phyloP scores from a whole-genome alignment of 1,140 invertebrate genomes.

The Trichonephila inaurata region DNA sequence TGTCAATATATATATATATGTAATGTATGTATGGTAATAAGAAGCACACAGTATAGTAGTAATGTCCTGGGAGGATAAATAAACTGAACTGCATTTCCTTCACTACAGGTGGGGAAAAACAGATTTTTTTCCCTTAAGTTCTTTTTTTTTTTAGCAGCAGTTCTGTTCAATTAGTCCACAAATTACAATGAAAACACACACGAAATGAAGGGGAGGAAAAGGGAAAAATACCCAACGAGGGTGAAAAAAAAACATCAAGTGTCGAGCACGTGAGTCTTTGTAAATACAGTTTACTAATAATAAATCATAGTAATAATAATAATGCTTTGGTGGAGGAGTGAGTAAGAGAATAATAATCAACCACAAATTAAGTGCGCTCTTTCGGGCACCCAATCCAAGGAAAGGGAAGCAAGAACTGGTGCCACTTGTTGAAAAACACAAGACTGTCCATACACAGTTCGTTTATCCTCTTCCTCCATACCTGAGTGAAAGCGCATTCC shows the following conservation, averaged over 20 bases:
- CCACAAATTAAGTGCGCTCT: conserved; percentile 72
- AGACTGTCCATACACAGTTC: conserved; percentile 73
- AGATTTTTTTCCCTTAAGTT: conserved; percentile 42
- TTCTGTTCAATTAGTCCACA: conserved; percentile 14
- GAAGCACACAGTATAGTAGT: conserved; percentile 75
- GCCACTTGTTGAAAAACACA: conserved; percentile 75
- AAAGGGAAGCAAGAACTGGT: conserved; percentile 75
- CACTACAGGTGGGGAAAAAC: conserved; percentile 42
- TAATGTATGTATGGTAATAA: conserved; percentile 53
- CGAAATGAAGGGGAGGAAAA: conserved; percentile 44
- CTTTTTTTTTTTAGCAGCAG: conserved; percentile 13
- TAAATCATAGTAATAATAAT: background rate
- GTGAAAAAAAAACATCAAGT: background rate
- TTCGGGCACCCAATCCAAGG: conserved; percentile 73
- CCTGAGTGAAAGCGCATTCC: conserved; percentile 77
- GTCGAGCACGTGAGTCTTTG: background rate
- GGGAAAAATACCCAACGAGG: background rate
- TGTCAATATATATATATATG: conserved; percentile 73
- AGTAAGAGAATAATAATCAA: conserved; percentile 58
- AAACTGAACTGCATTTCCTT: conserved; percentile 59
- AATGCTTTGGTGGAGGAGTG: conserved; percentile 70
- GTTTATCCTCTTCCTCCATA: conserved; percentile 76
- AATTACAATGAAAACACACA: conserved; percentile 53
- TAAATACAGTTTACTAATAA: background rate
- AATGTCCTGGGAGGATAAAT: conserved; percentile 61